Conservation (phyloP, 2,113 vertebrate genomes). For the Dermatemys mawii region DNA sequence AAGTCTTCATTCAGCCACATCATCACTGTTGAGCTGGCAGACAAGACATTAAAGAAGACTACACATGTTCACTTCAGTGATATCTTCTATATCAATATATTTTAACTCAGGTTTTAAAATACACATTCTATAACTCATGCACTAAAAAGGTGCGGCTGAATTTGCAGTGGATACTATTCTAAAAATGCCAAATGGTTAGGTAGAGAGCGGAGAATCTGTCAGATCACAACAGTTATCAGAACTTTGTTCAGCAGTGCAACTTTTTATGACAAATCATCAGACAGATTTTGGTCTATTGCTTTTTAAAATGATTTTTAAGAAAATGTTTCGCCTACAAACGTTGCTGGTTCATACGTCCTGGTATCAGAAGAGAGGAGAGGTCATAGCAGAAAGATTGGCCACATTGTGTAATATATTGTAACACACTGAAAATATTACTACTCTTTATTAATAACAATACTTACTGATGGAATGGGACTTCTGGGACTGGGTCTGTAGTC, state of each 20-base stretch:
- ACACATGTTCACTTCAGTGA: background rate
- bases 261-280: background rate
- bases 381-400: background rate
- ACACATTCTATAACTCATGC: background rate
- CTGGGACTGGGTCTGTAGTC: background rate
- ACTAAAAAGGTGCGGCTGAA: background rate
- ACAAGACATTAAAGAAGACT: background rate
- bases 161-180: background rate
- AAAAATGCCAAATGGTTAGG: background rate
- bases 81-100: background rate
- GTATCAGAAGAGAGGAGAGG: background rate
- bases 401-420: background rate
- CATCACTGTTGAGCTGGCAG: background rate
- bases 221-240: background rate
- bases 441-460: background rate
- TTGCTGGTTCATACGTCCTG: background rate
- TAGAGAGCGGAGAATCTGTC: background rate
- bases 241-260: background rate
- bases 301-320: background rate
- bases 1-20: background rate
- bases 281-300: background rate
- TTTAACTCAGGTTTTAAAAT: background rate
- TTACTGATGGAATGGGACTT: background rate
- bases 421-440: background rate
- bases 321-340: background rate